Conservation (phyloP, 1,140 invertebrate genomes). For the Colletes gigas region DNA sequence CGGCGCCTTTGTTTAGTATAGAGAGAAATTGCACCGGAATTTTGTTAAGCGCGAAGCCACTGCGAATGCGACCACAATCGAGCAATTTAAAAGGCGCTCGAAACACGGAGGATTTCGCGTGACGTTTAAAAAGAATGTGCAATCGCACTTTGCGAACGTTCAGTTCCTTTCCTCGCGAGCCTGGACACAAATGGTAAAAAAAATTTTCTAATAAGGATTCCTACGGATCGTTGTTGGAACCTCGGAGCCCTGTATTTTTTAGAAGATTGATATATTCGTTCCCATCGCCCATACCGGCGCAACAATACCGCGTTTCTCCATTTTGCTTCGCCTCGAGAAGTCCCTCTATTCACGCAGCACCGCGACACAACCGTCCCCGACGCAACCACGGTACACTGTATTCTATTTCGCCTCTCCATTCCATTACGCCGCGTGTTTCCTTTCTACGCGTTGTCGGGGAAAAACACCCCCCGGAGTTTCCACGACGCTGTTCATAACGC, state of each 20-base stretch:
- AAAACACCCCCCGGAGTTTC: not conserved
- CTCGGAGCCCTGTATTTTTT: too few relatives aligned
- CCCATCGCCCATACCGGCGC: not conserved
- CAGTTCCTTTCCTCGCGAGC: too few relatives aligned
- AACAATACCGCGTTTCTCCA: not conserved
- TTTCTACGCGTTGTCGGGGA: not conserved
- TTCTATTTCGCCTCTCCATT: conserved; percentile 17
- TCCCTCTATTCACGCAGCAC: not conserved
- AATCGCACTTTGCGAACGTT: too few relatives aligned
- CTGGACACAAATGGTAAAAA: too few relatives aligned
- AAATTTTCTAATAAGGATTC: too few relatives aligned
- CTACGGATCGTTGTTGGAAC: too few relatives aligned
- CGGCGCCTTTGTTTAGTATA: not conserved
- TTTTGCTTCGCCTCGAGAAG: not conserved
- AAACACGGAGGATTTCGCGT: too few relatives aligned
- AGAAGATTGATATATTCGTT: too few relatives aligned
- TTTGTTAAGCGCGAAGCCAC: not conserved
- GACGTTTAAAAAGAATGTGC: too few relatives aligned
- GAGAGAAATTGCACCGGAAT: not conserved
- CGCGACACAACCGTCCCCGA: not conserved
- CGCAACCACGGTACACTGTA: not conserved
- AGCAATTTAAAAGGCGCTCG: not conserved
- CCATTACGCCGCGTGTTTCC: conserved; percentile 18
- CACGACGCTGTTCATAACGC: not conserved
- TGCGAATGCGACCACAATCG: not conserved